Conservation (phyloP, 2,888 invertebrate species). For the Cheilosia pagana region DNA sequence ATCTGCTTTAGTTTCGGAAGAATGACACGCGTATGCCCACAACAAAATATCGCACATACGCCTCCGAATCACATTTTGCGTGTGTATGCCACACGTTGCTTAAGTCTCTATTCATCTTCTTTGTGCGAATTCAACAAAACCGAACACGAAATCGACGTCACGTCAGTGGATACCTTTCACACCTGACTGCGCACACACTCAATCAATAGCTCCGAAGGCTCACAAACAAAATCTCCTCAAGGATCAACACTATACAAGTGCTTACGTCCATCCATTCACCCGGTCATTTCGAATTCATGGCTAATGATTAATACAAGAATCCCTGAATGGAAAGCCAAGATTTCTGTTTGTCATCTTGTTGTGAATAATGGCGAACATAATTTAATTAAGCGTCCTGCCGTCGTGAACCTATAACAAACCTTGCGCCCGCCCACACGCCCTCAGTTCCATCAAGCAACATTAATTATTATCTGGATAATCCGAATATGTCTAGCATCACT, state of each 20-base stretch:
- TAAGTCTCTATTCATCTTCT: conserved; percentile 17
- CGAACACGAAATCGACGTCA: conserved; percentile 25
- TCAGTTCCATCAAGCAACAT: conserved; percentile 28
- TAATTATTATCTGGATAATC: conserved; percentile 56
- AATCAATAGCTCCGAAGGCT: conserved; percentile 53
- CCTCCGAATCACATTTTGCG: background rate
- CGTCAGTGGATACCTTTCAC: conserved; percentile 32
- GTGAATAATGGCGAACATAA: conserved; percentile 69
- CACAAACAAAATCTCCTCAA: conserved; percentile 34
- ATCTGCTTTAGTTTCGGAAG: no score
- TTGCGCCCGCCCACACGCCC: background rate
- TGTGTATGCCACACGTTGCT: background rate
- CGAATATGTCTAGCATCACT: conserved; percentile 20
- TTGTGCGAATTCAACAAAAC: conserved; percentile 48
- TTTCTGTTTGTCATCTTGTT: conserved; percentile 56
- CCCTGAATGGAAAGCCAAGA: conserved; percentile 38
- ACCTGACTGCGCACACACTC: conserved; percentile 38
- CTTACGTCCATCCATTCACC: background rate
- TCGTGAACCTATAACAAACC: conserved; percentile 29
- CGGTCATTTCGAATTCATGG: conserved; percentile 45
- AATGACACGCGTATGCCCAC: background rate
- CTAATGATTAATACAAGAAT: conserved; percentile 50
- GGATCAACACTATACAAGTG: conserved; percentile 3
- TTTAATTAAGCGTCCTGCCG: conserved; percentile 58
- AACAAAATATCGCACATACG: background rate